Conservation (phyloP, 1,140 invertebrate genomes). For the Forficula auricularia region DNA sequence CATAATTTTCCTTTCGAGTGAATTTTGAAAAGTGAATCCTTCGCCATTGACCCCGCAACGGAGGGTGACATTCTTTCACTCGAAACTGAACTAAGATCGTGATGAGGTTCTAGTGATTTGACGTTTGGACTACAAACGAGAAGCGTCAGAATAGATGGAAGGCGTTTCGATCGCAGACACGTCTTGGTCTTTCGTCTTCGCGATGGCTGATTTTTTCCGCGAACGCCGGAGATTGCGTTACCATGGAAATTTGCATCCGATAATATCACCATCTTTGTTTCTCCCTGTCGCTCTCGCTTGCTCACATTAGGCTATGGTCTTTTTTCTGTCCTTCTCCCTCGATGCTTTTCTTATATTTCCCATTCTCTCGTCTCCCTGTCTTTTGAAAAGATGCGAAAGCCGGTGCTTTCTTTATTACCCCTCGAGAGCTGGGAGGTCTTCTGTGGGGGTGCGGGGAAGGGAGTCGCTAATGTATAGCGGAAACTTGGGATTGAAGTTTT, state of each 20-base stretch:
- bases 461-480: conserved; percentile 7
- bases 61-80: too few species aligned
- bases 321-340: conserved; percentile 10
- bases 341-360: conserved; percentile 10
- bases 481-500: conserved; percentile 11
- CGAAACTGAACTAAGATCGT: too few species aligned
- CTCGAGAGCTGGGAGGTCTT: neutral
- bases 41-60: too few species aligned
- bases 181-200: neutral
- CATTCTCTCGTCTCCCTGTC: neutral
- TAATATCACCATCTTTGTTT: conserved; percentile 16
- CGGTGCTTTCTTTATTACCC: conserved; percentile 2
- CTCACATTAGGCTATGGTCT: conserved; percentile 11
- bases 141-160: too few species aligned
- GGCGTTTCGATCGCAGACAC: neutral
- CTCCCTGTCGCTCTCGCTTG: conserved; percentile 7
- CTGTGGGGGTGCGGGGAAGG: neutral
- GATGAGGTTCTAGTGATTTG: too few species aligned
- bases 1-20: too few species aligned
- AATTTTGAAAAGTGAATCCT: too few species aligned
- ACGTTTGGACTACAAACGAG: too few species aligned
- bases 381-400: neutral
- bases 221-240: conserved; percentile 18
- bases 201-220: neutral
- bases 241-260: conserved; percentile 36